These are phyloP conservation scores for Dryobates pubescens DNA, from an alignment of 2,797 vertebrate genomes.

Conservation along the genomic window DNA sequence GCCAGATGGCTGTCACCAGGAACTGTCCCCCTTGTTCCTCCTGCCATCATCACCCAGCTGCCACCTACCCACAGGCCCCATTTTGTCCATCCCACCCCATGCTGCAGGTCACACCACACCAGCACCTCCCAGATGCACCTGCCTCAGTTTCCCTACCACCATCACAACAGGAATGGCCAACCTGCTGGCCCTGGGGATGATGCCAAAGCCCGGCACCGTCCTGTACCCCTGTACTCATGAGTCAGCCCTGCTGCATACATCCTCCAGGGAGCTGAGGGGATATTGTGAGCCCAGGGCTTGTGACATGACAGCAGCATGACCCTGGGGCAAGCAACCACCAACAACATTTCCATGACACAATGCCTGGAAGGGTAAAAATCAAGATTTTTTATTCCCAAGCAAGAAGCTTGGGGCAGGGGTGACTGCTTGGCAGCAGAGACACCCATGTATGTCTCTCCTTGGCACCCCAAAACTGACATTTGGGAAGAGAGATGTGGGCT, in stretches of 20 bases:
- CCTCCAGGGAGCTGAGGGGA: not conserved
- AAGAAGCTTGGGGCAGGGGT: not conserved
- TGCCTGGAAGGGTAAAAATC: not conserved
- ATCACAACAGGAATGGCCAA: rapidly evolving
- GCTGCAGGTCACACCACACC: not conserved
- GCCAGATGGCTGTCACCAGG: not conserved
- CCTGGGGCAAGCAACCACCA: rapidly evolving
- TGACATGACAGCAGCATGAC: not conserved
- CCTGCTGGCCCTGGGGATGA: not conserved
- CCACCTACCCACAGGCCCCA: not conserved
- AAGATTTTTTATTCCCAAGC: not conserved
- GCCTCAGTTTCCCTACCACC: not conserved
- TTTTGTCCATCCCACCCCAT: not conserved
- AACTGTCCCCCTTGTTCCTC: not conserved
- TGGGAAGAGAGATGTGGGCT: not conserved
- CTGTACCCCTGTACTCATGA: rapidly evolving
- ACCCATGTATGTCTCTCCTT: not conserved
- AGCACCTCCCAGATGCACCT: rapidly evolving
- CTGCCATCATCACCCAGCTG: not conserved
- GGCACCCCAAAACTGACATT: not conserved
- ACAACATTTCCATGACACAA: not conserved
- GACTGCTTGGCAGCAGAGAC: not conserved
- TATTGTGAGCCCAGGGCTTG: rapidly evolving
- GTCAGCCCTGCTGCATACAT: rapidly evolving
- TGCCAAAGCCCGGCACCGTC: not conserved